Evolutionary conservation across 1,140 invertebrate genomes (phyloP), one percentile per base, ranked within the genome.

Genomic region (Arctopsyche grandis): DNA sequence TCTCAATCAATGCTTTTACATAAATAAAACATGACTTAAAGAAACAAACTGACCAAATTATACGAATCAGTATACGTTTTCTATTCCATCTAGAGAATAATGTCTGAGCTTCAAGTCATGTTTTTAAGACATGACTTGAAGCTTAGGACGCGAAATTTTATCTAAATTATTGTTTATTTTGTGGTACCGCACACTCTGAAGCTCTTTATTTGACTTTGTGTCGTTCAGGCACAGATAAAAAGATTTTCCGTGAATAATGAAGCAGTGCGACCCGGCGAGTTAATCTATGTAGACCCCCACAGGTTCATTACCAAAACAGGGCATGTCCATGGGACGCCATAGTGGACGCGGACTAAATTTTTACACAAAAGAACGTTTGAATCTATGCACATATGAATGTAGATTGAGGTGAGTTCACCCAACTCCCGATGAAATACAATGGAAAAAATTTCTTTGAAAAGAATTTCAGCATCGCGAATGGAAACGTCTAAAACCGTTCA

Each of bases 281-380:
- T 82, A 82, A 82, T 82, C 81, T 77, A n/a, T n/a, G n/a, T n/a
- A n/a, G 71, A 14, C 7, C 29, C 78, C 75, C 69, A 56, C 75
- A 46, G 79, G 81, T 80, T 82, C 81, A 82, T 82, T 82, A 80
- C 70, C 80, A 78, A 82, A 82, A 77, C 81, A 82, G 63, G 75
- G 14, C 79, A 71, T 80, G 81, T 80, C 78, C 76, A 70, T 66
- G 66, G 60, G 69, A 38, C 29, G 29, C 29, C 44, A 22, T 81
- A 76, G 76, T 75, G 80, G 29, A 78, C 73, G 56, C 43, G 16
- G 63, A 78, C 69, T 38, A 38, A 38, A 38, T 38, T 38, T 38
- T 38, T 38, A 38, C 7, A 38, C 7, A 38, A 38, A 38, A 38
- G 7, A 38, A 38, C 29, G 29, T 80, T 77, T 77, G 71, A 81